Evolutionary conservation across 1,140 invertebrate genomes (phyloP).

Genomic region (Listronotus bonariensis): DNA sequence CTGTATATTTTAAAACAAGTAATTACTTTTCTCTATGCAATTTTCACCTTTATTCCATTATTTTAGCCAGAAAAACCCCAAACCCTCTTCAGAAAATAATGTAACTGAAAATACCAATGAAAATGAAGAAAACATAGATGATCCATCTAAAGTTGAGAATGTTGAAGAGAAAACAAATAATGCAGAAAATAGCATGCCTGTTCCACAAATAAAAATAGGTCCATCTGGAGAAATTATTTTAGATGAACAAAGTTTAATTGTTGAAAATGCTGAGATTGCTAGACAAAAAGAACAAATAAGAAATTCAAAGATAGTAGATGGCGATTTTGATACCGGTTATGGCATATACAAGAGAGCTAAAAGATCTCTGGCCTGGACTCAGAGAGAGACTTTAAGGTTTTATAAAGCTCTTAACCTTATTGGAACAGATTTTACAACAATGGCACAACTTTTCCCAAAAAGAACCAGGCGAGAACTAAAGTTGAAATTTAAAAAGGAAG

Average conservation of each 20-base stretch:
- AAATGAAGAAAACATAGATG: constrained; percentile 44
- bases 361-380: constrained; percentile 69
- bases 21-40: no score
- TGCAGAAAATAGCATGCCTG: constrained; percentile 63
- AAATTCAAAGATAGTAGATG: constrained; percentile 68
- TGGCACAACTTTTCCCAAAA: constrained; percentile 80
- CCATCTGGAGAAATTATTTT: constrained; percentile 84
- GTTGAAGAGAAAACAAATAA: constrained; percentile 57
- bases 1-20: no score
- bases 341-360: constrained; percentile 69
- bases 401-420: constrained; percentile 85
- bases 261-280: constrained; percentile 72
- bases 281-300: constrained; percentile 64
- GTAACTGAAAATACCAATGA: constrained; percentile 12
- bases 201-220: constrained; percentile 86
- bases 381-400: constrained; percentile 80
- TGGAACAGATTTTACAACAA: constrained; percentile 88
- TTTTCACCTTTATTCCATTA: background rate
- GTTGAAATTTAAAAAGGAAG: constrained; percentile 66
- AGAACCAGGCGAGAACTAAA: constrained; percentile 81
- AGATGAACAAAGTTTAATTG: constrained; percentile 83
- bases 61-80: constrained; percentile 21
- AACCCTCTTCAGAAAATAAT: background rate
- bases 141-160: constrained; percentile 53
- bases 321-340: constrained; percentile 63